These are phyloP conservation scores for Megalops cyprinoides DNA, from an alignment of 2,797 vertebrate genomes.

Conservation along the genomic window DNA sequence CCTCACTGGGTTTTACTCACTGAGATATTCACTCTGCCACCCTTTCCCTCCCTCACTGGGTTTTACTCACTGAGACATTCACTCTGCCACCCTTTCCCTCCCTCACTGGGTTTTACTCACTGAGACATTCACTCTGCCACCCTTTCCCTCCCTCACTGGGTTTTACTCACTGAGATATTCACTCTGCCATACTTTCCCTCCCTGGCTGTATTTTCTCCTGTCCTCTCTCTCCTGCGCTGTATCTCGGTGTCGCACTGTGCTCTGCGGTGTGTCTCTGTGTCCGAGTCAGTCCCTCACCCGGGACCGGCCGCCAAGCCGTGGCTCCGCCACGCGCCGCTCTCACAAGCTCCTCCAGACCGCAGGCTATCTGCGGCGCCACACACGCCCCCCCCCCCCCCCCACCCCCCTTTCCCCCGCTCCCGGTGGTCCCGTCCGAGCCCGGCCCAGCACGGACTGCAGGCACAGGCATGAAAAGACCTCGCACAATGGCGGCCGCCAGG, in stretches of 20 bases:
- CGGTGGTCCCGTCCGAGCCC: too few species aligned
- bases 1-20: background rate
- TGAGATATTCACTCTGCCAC: background rate
- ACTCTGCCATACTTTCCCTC: background rate
- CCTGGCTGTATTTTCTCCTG: background rate
- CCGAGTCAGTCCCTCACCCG: too few species aligned
- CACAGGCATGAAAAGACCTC: background rate
- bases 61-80: background rate
- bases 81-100: too few species aligned
- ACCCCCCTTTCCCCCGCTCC: background rate
- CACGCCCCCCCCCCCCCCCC: background rate
- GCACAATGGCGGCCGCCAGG: background rate
- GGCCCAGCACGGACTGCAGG: background rate
- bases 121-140: too few species aligned
- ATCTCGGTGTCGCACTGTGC: too few species aligned
- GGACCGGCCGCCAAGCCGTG: background rate
- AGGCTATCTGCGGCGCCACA: constrained; percentile 7
- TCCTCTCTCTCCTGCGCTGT: background rate
- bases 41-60: background rate
- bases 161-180: background rate
- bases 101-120: background rate
- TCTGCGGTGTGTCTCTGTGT: too few species aligned
- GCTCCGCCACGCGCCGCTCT: background rate
- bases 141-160: background rate
- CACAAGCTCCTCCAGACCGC: background rate